Evolutionary conservation across 2,888 invertebrate genomes (phyloP).

Genomic region (Eristalis arbustorum): DNA sequence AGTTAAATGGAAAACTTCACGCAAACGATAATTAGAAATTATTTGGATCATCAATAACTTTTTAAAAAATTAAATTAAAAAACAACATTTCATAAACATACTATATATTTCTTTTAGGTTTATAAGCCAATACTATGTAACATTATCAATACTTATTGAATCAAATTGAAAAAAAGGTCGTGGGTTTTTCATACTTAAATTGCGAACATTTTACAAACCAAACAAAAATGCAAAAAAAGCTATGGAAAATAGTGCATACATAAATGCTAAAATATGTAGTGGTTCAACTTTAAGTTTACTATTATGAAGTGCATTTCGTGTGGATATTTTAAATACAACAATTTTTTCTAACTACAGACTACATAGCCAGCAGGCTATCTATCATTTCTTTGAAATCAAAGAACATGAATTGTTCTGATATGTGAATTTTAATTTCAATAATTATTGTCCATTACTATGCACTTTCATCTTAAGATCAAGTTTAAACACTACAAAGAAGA

Average conservation of each 20-base stretch:
- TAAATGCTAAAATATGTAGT: constrained; percentile 46
- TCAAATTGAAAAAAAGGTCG: constrained; percentile 52
- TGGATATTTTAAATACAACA: constrained; percentile 43
- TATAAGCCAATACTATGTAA: constrained; percentile 62
- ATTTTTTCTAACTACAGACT: constrained; percentile 5
- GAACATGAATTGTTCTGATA: background rate
- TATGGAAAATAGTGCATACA: constrained; percentile 38
- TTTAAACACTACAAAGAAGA: constrained; percentile 21
- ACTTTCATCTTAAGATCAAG: constrained; percentile 43
- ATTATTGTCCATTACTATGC: constrained; percentile 15
- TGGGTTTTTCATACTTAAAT: constrained; percentile 62
- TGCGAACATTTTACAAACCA: constrained; percentile 49
- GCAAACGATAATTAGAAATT: constrained; percentile 43
- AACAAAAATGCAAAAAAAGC: constrained; percentile 4
- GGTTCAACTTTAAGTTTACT: constrained; percentile 37
- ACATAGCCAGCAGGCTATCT: constrained; percentile 4
- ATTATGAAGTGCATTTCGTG: constrained; percentile 50
- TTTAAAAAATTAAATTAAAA: constrained; percentile 28
- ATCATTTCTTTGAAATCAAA: constrained; percentile 18
- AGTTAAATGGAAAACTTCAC: constrained; percentile 1
- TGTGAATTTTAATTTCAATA: background rate
- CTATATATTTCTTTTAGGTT: constrained; percentile 64
- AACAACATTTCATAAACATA: constrained; percentile 34
- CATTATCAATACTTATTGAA: constrained; percentile 46
- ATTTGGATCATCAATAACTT: constrained; percentile 55